Base-by-base conservation (phyloP, 2,797 vertebrate species). In the Acrossocheilus fasciatus region DNA sequence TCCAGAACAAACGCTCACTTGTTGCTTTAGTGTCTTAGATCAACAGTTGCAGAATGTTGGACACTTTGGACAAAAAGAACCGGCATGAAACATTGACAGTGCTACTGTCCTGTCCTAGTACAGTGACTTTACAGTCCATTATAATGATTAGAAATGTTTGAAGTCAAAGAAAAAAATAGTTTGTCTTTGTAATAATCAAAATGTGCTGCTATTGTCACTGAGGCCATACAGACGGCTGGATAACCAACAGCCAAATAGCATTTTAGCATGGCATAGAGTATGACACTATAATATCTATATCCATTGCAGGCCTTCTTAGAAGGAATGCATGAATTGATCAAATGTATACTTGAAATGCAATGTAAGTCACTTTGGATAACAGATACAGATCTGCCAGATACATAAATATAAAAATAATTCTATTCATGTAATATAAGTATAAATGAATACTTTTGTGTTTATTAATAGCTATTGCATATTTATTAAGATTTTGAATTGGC, bases 21-120 rank as follows among this genome's bases (percentile, higher is more conserved):
- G 95, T 96, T 96, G 93, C 94, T 94, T 94, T 95, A 95, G 95
- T 92, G 93, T 93, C 92, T 90, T 91, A 92, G 91, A 95, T 93
- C 93, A 92, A 93, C 93, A 93, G 91, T 92, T 92, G 84, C 91
- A 91, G 91, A 89, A 89, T 90, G 86, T 59, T 87, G 83, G 85
- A 89, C 81, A 84, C 82, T 88, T 86, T 81, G 62, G 73, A 79
- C 87, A 83, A 87, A 81, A 81, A 54, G 73, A 86, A 47, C 1
- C 12, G 3, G 76, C 57, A 12, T 81, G 39, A 66, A 84, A 84
- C 59, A 43, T 62, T 78, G 84, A 45, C 68, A 72, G 6, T 52
- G 41, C 15, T 82, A 76, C 82, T 85, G 75, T 89, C 54, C 73
- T 64, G 34, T 68, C 74, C 47, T 73, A 79, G 62, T 70, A 81